Base-by-base conservation (phyloP, 2,113 vertebrate genomes). In the Crotalus helleri region DNA sequence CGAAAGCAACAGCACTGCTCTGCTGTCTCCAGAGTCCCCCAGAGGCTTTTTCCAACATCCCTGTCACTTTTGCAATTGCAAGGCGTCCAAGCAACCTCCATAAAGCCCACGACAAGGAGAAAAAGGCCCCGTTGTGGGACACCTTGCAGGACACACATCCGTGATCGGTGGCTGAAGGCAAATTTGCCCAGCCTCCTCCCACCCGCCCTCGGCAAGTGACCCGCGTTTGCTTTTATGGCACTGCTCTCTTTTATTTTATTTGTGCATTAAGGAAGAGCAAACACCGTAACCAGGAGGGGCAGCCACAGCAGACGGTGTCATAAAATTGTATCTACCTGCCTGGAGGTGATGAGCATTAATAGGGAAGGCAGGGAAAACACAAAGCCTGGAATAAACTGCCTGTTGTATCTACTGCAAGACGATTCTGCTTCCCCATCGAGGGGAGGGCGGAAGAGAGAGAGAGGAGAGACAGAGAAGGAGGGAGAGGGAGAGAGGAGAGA, bases 181-280 rank as follows among this genome's bases (percentile, higher is more conserved):
- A 44, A 95, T 95, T 95, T 95, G 93, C 92, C 92, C 93, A 94
- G n/a, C 44, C 81, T 85, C 64, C 29, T n/a, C 64, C 29, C 29
- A n/a, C 29, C 12, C 29, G 29, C 61, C 61, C 9, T 61, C 24
- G 9, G 26, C 11, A 95, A 90, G 89, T n/a, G 93, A 24, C 53
- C 93, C 91, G 49, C 93, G 49, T 57, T 59, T 44, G 92, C 91
- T 96, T 96, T 94, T 96, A 95, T 59, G 90, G 92, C 21, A 44
- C 44, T 11, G 29, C 44, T 26, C 46, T 24, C 94, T 95, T 96
- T 94, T 92, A 95, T 95, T 94, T 95, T 93, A 95, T 95, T 93
- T 95, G 93, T 94, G 92, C 89, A 93, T 90, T 91, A 91, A 88
- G 88, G 54, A 90, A 95, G 92, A 93, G 92, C 95, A 96, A 95